Percentiles rank a stretch among this genome's conserved stretches.
Evolutionary conservation across 2,113 vertebrate species (phyloP).

Genomic region (Thermophis baileyi): DNA sequence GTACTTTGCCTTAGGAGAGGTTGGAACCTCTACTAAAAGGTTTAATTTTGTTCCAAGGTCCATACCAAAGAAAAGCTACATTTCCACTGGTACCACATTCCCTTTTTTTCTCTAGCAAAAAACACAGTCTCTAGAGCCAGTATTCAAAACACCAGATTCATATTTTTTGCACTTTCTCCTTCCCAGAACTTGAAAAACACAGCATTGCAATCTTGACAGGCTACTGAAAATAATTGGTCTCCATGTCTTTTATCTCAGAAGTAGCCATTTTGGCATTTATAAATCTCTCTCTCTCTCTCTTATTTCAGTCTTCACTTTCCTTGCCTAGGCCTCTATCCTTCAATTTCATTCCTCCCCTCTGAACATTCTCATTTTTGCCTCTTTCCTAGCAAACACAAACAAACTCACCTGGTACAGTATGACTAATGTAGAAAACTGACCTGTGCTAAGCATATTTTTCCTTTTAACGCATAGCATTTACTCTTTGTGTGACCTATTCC

Average conservation of each 20-base stretch:
- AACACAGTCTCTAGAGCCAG: neutral
- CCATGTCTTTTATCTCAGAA: slow-evolving; percentile 23
- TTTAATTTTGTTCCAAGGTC: neutral
- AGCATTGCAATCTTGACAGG: slow-evolving; percentile 5
- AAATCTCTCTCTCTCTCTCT: slow-evolving; percentile 5
- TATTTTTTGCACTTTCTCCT: slow-evolving; percentile 4
- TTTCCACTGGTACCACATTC: neutral
- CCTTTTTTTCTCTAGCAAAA: neutral
- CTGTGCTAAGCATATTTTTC: neutral
- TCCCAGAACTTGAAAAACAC: slow-evolving; percentile 16
- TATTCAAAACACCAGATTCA: neutral
- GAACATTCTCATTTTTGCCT: neutral
- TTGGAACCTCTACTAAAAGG: neutral
- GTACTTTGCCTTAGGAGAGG: neutral
- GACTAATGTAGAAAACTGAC: neutral
- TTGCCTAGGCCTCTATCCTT: neutral
- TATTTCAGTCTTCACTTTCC: neutral
- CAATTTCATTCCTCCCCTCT: neutral
- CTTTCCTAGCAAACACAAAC: neutral
- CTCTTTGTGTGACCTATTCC: neutral
- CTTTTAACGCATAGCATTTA: neutral
- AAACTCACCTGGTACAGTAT: neutral
- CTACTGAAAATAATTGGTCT: slow-evolving; percentile 28
- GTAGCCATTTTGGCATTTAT: slow-evolving; percentile 9
- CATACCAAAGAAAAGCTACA: neutral